Conservation (phyloP, 92 coral and sea anemone genomes). For the Epizoanthus stellaris region DNA sequence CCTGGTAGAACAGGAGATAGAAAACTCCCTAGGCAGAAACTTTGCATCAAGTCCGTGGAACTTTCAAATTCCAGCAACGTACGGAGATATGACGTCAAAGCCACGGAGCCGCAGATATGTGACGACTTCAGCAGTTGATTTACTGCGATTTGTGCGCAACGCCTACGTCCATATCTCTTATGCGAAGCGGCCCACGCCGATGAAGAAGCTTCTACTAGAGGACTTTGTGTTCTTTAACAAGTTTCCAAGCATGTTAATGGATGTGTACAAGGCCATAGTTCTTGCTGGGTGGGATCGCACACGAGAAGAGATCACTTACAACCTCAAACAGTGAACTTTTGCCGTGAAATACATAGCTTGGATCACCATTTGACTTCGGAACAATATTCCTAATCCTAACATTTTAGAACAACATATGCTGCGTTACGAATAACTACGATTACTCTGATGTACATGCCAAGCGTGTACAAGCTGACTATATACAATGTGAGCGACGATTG, state of each 20-base stretch:
- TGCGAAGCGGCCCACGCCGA: not conserved
- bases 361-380: too few species aligned
- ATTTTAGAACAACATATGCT: too few species aligned
- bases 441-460: too few species aligned
- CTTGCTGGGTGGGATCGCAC: not conserved
- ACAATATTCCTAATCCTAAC: too few species aligned
- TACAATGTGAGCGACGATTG: too few species aligned
- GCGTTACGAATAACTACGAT: too few species aligned
- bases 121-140: conserved; percentile 54
- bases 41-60: conserved; percentile 19
- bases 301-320: not conserved
- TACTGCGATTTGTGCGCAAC: conserved; percentile 74
- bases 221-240: not conserved
- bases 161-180: conserved; percentile 47
- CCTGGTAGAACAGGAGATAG: conserved; percentile 35
- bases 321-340: not conserved
- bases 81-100: conserved; percentile 24
- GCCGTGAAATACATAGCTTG: not conserved
- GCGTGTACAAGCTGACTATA: too few species aligned
- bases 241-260: conserved; percentile 60
- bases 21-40: not conserved
- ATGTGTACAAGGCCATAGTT: conserved; percentile 39
- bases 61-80: conserved; percentile 6
- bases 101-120: conserved; percentile 30
- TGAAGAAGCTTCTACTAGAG: conserved; percentile 10